Evolutionary conservation across 2,797 vertebrate species (phyloP), one percentile per base, ranked within the genome.

Genomic region (Toxotes lorentzi): DNA sequence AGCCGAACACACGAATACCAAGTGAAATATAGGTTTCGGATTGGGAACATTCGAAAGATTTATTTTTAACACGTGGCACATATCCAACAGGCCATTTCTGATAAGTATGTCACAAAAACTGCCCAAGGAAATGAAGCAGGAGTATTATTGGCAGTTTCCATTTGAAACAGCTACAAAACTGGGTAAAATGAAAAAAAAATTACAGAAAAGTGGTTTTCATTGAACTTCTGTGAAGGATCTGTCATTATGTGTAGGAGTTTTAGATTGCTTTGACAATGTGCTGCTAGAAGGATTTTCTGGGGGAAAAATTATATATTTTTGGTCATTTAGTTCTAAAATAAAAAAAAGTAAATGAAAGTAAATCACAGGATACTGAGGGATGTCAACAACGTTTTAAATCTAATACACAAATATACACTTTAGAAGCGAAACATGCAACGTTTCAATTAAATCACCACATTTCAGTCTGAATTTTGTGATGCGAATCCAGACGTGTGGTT

Each of bases 31-130:
- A 54, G 40, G 43, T 70, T 85, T 58, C 38, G 43, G 48, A 89
- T 81, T 73, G 63, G 70, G 83, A 73, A 73, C 89, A 78, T 75
- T 62, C 76, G 30, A 57, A 24, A 41, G 34, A 60, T 40, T 68
- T 86, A 85, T 83, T 85, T 81, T 81, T 82, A 87, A 79, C 51
- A 30, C 53, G 68, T 84, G 83, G 77, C 81, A 86, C 78, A 79
- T 47, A 83, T 83, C 73, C 82, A 85, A 73, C 24, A 75, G 60
- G 58, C 45, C 65, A 59, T 71, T 75, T 76, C 57, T 69, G 32
- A 76, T 32, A 85, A 88, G 76, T 84, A 53, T 85, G 87, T 84
- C 79, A 84, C 51, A 81, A 79, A 74, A 85, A 62, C 13, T 24
- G 70, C 70, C 71, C 65, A 11, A 10, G 71, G 79, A 56, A 69